Evolutionary conservation across 2,797 vertebrate species (phyloP).

Genomic region (Enteromius afrohamiltoni): DNA sequence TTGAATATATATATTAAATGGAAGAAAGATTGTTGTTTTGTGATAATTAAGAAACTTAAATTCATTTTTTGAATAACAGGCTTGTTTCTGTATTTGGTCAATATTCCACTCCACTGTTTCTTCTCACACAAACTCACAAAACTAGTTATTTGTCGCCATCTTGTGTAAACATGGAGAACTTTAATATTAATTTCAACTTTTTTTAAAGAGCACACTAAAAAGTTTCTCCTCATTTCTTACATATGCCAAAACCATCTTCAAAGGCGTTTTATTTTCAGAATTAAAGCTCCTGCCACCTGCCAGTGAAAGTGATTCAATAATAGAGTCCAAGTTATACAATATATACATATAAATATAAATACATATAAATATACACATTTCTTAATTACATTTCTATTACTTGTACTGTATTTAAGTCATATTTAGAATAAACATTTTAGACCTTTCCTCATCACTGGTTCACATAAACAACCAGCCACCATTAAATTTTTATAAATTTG

Average conservation of each 20-base stretch:
- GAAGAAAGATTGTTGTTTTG: background rate
- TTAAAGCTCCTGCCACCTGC: background rate
- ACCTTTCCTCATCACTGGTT: background rate
- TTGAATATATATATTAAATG: background rate
- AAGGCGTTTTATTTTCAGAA: background rate
- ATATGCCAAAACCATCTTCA: background rate
- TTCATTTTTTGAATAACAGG: background rate
- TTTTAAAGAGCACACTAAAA: background rate
- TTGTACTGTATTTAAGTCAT: background rate
- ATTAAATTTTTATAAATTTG: background rate
- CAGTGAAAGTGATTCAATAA: background rate
- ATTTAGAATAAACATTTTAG: background rate
- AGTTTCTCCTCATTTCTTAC: background rate
- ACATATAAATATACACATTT: background rate
- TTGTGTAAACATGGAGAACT: background rate
- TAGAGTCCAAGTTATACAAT: background rate
- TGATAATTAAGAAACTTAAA: background rate
- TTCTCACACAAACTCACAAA: background rate
- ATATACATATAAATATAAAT: background rate
- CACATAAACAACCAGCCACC: background rate
- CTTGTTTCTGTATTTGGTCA: background rate
- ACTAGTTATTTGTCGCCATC: constrained; percentile 6
- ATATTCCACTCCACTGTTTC: background rate
- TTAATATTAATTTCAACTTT: background rate
- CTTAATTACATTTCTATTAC: background rate